A percentile compares a stretch with the other conserved stretches of the same genome.
These are phyloP conservation scores for Sminthurides bifidus DNA, from an alignment of 1,140 invertebrate species.

Conservation along the genomic window DNA sequence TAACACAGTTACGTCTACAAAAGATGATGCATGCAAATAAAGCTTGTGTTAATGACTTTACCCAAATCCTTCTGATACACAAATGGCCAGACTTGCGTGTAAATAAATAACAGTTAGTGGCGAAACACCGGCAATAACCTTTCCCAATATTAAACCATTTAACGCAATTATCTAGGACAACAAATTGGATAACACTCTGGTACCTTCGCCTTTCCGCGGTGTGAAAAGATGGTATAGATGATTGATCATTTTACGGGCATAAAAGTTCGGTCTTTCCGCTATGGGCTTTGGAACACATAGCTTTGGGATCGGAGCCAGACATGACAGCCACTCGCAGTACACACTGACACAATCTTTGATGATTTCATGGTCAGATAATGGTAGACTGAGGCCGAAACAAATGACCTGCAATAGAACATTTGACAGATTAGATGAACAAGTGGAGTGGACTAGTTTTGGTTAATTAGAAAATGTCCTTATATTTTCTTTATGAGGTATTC, in stretches of 20 bases:
- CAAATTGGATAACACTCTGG: background rate
- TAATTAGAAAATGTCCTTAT: background rate
- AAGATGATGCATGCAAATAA: no score
- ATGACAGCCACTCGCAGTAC: conserved; percentile 91
- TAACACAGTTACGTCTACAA: background rate
- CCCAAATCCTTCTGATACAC: conserved; percentile 67
- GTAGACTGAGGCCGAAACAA: conserved; percentile 80
- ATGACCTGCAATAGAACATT: conserved; percentile 51
- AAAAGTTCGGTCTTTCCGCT: conserved; percentile 76
- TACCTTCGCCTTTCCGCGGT: conserved; percentile 82
- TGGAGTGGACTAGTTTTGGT: background rate
- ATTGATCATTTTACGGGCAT: conserved; percentile 78
- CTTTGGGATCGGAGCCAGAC: conserved; percentile 66
- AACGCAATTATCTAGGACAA: no score
- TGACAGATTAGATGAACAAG: background rate
- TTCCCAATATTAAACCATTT: no score
- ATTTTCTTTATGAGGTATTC: background rate
- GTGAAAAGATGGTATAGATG: conserved; percentile 93
- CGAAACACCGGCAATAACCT: no score
- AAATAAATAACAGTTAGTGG: no score
- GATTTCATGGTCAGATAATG: conserved; percentile 79
- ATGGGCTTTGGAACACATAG: conserved; percentile 74
- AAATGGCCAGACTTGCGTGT: conserved; percentile 69
- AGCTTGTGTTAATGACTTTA: no score
- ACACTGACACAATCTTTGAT: conserved; percentile 92